Conservation (phyloP, 2,797 vertebrate species). For the Danio albolineatus region DNA sequence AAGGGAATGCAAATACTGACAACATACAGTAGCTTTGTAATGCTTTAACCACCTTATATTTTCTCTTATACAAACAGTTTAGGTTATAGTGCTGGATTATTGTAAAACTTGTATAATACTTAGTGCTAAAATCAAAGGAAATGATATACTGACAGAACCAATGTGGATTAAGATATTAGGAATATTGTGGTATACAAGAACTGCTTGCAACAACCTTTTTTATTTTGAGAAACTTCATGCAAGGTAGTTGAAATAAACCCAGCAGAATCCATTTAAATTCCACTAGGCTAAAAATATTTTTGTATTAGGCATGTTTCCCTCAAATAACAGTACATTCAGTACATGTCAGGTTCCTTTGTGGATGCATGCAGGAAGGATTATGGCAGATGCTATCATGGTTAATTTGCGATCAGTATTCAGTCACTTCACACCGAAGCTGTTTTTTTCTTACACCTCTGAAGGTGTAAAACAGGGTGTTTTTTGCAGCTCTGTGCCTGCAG, state of each 20-base stretch:
- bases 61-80: too few species aligned
- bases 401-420: slow-evolving; percentile 37
- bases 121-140: too few species aligned
- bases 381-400: slow-evolving; percentile 12
- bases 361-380: slow-evolving; percentile 19
- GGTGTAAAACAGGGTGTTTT: slow-evolving; percentile 64
- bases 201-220: not conserved
- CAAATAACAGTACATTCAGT: not conserved
- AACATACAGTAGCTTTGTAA: too few species aligned
- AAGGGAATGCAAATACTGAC: too few species aligned
- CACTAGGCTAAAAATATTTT: not conserved
- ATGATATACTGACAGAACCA: not conserved
- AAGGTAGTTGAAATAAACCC: not conserved
- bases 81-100: too few species aligned
- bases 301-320: not conserved
- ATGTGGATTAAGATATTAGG: not conserved
- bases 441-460: slow-evolving; percentile 57
- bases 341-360: not conserved
- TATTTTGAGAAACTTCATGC: not conserved
- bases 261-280: not conserved
- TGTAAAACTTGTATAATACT: too few species aligned
- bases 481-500: slow-evolving; percentile 68
- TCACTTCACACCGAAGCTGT: slow-evolving; percentile 49
- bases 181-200: not conserved
- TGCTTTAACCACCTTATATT: too few species aligned